Evolutionary conservation across 2,888 invertebrate species (phyloP), one percentile per base, ranked within the genome.

Genomic region (Brenthis hecate): DNA sequence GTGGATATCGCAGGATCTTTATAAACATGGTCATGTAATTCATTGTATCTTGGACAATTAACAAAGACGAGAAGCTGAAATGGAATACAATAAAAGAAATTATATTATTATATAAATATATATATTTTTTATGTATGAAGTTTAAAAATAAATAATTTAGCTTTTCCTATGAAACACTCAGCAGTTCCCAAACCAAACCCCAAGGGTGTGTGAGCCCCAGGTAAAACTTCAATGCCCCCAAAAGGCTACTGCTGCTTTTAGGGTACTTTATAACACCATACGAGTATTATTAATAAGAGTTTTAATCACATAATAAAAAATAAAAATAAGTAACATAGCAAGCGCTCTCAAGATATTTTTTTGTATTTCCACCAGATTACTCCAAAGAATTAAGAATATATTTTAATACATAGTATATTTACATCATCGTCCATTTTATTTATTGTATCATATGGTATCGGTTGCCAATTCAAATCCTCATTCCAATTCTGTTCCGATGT

Each of bases 391-490:
- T 6, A 36, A 36, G 36, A n/a, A 51, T 51, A n/a, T 51, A 51
- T 51, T 51, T 14, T n/a, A n/a, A n/a, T 19, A 19, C 19, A 19
- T n/a, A 51, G 62, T 19, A 19, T 58, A 83, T 91, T 88, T 77
- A 93, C 93, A 74, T 91, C 88, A 70, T 93, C 93, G 6, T 80
- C 80, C 2, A 78, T 77, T 53, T 69, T 77, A 3, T 85, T 82
- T 11, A 79, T 61, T 1, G 89, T 90, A 67, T 87, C 76, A 69
- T 91, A 91, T 0, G 96, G 96, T 56, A 96, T 93, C 0, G 96
- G 96, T 77, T 96, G 95, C 96, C 96, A 96, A 65, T 91, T 80
- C 50, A 96, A 77, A 14, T 86, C 77, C 0, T 86, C 79, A 72
- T 94, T 93, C 95, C 95, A 95, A 72, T 79, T 85, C 78, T 95